Evolutionary conservation across 2,888 invertebrate genomes (phyloP).

Genomic region (Thecophora atra): DNA sequence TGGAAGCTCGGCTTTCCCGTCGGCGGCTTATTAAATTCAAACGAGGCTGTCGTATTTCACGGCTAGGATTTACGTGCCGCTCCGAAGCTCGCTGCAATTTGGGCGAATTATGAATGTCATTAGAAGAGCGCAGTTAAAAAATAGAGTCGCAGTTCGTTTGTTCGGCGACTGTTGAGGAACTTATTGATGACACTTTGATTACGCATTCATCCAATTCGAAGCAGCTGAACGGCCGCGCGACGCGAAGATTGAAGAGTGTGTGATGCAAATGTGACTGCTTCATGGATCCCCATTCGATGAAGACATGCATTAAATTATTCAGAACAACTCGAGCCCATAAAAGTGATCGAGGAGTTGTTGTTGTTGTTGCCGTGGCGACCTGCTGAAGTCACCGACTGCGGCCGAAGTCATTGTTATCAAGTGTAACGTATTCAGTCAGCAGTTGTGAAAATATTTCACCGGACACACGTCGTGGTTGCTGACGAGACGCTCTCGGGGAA

Average conservation of each 20-base stretch:
- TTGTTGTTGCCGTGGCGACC: not conserved
- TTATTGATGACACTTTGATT: not conserved
- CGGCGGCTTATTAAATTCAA: conserved; percentile 21
- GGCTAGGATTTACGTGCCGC: not conserved
- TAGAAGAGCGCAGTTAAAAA: not conserved
- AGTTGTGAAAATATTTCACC: conserved; percentile 12
- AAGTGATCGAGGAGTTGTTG: not conserved
- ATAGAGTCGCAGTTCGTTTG: no score
- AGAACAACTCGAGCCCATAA: not conserved
- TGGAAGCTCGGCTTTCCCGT: not conserved
- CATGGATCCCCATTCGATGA: not conserved
- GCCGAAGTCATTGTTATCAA: not conserved
- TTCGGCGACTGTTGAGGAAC: no score
- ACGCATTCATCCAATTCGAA: not conserved
- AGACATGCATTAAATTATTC: not conserved
- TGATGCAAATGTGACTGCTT: conserved; percentile 7
- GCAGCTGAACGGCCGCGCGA: no score
- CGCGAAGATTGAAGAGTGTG: not conserved
- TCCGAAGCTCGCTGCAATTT: conserved; percentile 4
- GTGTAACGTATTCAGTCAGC: not conserved
- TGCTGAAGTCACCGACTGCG: not conserved
- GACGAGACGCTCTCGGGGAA: no score
- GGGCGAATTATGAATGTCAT: conserved; percentile 25
- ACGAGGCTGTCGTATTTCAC: conserved; percentile 16
- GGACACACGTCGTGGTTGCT: no score